Evolutionary conservation across 1,140 invertebrate genomes (phyloP), one percentile per base, ranked within the genome.

Genomic region (Goniozus legneri): DNA sequence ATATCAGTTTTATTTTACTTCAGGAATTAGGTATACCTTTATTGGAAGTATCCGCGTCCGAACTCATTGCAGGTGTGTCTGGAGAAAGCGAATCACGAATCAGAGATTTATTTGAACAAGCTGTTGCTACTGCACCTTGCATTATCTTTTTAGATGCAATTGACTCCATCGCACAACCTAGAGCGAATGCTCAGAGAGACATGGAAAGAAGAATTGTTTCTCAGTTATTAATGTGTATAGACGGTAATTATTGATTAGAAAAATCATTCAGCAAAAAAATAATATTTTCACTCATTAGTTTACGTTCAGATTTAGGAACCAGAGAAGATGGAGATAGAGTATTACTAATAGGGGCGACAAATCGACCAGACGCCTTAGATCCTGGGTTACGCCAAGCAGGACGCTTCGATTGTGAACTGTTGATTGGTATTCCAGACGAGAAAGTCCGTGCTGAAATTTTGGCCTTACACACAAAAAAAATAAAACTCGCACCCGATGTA

Each of bases 201-300:
- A 98, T 97, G 94, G 94, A 98, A 64, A 82, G 87, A 52, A 77
- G 95, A 58, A 95, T 98, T 70, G 95, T 98, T 3, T 85, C 94
- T 13, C 95, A 98, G 72, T 75, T 98, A 24, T 75, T 95, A 3
- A 83, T 85, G 7, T 93, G 89, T 59, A 78, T 98, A 59, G 95
- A 98, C 79, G 86, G 85, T 85, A 69, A n/a, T n/a, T n/a, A n/a
- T 65, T 8, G 50, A 59, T 40, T 7, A 27, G 54, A 51, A 54
- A 62, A 45, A 36, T 32, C 47, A 16, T 37, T 40, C 16, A 41
- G 12, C n/a, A n/a, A n/a, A n/a, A n/a, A n/a, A n/a, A n/a, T n/a
- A n/a, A n/a, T n/a, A n/a, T n/a, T n/a, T n/a, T n/a, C n/a, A n/a
- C n/a, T n/a, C n/a, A 20, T 36, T 34, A 10, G 39, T 46, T 37